A percentile compares a stretch with the other conserved stretches of the same genome.
Conservation (phyloP, 2,888 invertebrate genomes). For the Diaperis boleti region DNA sequence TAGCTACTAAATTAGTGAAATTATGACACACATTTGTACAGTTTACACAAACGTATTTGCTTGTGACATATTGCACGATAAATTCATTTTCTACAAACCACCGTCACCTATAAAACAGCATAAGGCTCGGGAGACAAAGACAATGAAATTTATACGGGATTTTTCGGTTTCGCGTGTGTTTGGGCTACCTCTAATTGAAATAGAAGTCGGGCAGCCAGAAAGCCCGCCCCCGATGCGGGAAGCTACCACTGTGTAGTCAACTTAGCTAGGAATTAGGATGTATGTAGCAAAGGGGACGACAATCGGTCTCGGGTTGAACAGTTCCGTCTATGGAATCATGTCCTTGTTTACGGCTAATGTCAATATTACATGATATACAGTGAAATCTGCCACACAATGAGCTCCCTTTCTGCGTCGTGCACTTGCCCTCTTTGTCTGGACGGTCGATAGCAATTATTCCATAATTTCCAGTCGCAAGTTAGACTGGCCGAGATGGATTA, state of each 20-base stretch:
- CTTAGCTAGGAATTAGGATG: slow-evolving; percentile 42
- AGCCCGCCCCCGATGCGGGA: slow-evolving; percentile 4
- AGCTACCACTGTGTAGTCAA: slow-evolving; percentile 30
- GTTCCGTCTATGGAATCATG: slow-evolving; percentile 32
- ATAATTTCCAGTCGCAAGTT: slow-evolving; percentile 21
- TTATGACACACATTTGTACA: slow-evolving; percentile 35
- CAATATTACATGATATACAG: slow-evolving; percentile 34
- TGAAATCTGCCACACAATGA: slow-evolving; percentile 27
- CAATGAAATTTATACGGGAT: slow-evolving; percentile 31
- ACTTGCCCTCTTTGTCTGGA: background rate
- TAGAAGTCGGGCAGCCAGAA: slow-evolving; percentile 7
- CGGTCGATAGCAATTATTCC: slow-evolving; percentile 30
- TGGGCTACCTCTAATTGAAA: slow-evolving; percentile 32
- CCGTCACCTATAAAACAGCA: slow-evolving; percentile 22
- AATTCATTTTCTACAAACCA: slow-evolving; percentile 28
- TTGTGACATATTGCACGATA: slow-evolving; percentile 28
- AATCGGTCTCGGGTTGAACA: slow-evolving; percentile 30
- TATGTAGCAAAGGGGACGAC: slow-evolving; percentile 41
- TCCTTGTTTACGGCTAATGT: slow-evolving; percentile 35
- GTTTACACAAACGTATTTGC: slow-evolving; percentile 27
- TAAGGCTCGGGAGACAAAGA: slow-evolving; percentile 10
- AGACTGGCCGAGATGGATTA: slow-evolving; percentile 14
- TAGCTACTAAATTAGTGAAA: slow-evolving; percentile 32
- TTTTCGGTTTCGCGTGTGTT: slow-evolving; percentile 30
- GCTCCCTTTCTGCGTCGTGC: background rate